Conservation (phyloP, 2,113 vertebrate species). For the Cinclus cinclus region DNA sequence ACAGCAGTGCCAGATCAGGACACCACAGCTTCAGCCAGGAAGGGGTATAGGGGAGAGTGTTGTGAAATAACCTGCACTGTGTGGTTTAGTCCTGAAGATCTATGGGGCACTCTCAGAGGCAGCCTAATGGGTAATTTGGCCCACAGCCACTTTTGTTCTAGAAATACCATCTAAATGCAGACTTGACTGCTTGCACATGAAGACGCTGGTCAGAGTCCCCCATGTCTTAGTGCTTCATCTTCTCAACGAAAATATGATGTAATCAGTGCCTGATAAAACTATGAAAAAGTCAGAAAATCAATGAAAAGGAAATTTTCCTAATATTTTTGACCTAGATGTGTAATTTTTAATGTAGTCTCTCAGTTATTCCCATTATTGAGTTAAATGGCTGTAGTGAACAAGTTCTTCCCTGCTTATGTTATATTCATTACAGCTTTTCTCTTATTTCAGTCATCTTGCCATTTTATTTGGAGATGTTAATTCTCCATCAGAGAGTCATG, state of each 20-base stretch:
- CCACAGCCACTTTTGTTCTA: background rate
- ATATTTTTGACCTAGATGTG: background rate
- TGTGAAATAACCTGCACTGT: background rate
- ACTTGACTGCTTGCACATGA: background rate
- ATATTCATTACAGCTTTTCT: background rate
- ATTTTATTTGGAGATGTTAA: background rate
- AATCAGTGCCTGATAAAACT: background rate
- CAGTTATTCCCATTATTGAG: background rate
- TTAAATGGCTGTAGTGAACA: background rate
- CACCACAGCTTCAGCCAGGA: background rate
- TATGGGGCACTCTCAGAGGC: background rate
- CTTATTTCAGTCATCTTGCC: background rate
- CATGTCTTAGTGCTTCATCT: background rate
- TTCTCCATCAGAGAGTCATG: background rate
- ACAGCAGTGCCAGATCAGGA: rapidly evolving
- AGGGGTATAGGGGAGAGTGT: background rate
- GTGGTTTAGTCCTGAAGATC: background rate
- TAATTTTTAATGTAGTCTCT: background rate
- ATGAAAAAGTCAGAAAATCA: background rate
- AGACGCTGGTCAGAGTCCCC: background rate
- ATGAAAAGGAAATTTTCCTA: background rate
- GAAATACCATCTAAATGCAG: background rate
- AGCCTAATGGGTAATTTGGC: background rate
- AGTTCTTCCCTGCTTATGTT: background rate
- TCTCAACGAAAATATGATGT: background rate